Conservation (phyloP, 2,113 vertebrate species). For the Chloroceryle aenea region DNA sequence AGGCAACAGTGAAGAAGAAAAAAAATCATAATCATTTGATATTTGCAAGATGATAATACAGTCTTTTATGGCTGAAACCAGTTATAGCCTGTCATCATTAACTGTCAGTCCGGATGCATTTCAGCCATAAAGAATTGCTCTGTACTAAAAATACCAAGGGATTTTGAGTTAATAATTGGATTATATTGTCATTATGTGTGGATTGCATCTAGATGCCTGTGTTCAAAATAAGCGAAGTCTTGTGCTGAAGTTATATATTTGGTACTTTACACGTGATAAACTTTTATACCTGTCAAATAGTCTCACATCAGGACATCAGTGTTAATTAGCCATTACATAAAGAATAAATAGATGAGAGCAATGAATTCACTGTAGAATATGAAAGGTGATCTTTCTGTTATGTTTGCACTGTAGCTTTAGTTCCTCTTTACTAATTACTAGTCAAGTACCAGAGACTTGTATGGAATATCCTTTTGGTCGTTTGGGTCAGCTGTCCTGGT, state of each 20-base stretch:
- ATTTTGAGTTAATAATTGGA: background rate
- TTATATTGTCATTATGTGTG: background rate
- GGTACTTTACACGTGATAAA: background rate
- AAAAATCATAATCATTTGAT: background rate
- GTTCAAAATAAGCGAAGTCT: background rate
- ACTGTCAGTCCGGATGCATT: background rate
- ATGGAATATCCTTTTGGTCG: background rate
- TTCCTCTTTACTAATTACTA: background rate
- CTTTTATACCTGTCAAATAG: background rate
- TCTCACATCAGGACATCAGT: background rate
- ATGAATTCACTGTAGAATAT: background rate
- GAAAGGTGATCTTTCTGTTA: background rate
- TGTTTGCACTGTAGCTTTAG: background rate
- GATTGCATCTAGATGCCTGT: background rate
- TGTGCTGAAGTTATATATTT: background rate
- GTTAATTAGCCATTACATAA: background rate
- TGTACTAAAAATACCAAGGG: background rate
- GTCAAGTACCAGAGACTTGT: background rate
- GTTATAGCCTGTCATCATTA: background rate
- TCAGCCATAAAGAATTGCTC: background rate
- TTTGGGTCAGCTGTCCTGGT: too few relatives aligned
- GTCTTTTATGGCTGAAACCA: background rate
- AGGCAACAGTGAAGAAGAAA: background rate
- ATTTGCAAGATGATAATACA: background rate
- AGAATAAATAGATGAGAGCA: background rate